Base-by-base conservation (phyloP, 2,113 vertebrate species). In the Leptobrachium leishanense region DNA sequence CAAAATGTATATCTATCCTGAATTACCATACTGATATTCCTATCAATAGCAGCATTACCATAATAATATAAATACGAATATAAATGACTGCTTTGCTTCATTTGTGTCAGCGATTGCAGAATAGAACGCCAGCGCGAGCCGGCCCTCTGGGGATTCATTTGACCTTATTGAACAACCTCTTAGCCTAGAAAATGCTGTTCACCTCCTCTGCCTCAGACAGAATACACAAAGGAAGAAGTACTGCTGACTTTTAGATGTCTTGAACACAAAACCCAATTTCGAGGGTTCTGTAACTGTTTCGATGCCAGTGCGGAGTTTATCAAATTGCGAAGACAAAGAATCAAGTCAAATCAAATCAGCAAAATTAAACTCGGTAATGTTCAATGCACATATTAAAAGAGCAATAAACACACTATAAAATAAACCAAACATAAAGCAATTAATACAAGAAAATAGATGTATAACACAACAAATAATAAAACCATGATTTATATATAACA, bases 31-130 rank as follows among this genome's bases (percentile, higher is more conserved):
- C 65, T 85, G 75, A 85, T 88, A 89, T 81, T 89, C 86, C 82
- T 85, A 88, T 90, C 83, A 90, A 83, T 77, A 82, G 81, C 75
- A 78, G 81, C 68, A 90, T 91, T 91, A 91, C 83, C 86, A 88
- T 90, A 88, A 85, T 83, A 82, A 84, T 85, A 75, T 75, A 57
- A 72, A 82, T 82, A 82, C 83, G 87, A 88, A 88, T 85, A 86
- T 83, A 89, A 91, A 90, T 77, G 84, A 88, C 89, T 87, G 86
- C 80, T 81, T 81, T 88, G 82, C 86, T 89, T 91, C 83, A 91
- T 93, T 92, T 93, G 87, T 88, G 89, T 92, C 87, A 91, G 87
- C 85, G 89, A 88, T 84, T 83, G 68, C 76, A 85, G 83, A 88
- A 90, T 93, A 92, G 88, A 92, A 90, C 89, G 84, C 82, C 85